phyloP scores from a whole-genome alignment of 2,113 vertebrate genomes.

The Tragelaphus imberbis region DNA sequence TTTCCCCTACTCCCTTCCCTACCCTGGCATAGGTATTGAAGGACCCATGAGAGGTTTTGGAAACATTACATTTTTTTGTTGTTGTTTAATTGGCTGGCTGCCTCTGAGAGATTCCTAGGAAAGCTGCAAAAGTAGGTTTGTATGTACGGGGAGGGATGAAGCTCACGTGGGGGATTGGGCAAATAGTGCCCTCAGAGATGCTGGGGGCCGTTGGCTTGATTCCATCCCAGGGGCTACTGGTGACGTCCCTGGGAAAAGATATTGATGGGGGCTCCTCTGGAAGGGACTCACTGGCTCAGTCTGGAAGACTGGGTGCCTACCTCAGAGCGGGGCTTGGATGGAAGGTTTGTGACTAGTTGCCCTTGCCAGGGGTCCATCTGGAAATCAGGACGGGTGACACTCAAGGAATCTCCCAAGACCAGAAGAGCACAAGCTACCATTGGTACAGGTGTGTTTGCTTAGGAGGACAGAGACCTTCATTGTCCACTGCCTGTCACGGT shows the following conservation, averaged over 20 bases:
- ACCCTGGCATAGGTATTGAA: background rate
- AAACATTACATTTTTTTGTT: background rate
- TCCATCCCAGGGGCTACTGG: background rate
- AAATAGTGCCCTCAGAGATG: background rate
- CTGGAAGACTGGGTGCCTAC: background rate
- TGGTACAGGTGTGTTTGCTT: background rate
- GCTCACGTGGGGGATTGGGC: background rate
- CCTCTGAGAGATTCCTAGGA: background rate
- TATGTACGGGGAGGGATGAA: background rate
- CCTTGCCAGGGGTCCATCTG: background rate
- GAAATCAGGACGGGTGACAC: background rate
- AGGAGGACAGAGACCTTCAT: background rate
- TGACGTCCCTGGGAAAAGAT: background rate
- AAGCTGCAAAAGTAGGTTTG: background rate
- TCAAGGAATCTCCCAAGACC: background rate
- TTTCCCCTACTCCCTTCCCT: background rate
- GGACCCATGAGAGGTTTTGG: background rate
- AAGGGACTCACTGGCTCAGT: background rate
- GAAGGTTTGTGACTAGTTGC: background rate
- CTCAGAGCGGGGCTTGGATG: accelerated
- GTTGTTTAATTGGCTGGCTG: background rate
- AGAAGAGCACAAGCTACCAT: background rate
- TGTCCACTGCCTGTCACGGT: accelerated
- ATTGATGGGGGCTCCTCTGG: too few relatives aligned
- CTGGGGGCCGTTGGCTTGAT: background rate